Evolutionary conservation across 1,140 invertebrate genomes (phyloP).

Genomic region (Polypedilum vanderplanki): DNA sequence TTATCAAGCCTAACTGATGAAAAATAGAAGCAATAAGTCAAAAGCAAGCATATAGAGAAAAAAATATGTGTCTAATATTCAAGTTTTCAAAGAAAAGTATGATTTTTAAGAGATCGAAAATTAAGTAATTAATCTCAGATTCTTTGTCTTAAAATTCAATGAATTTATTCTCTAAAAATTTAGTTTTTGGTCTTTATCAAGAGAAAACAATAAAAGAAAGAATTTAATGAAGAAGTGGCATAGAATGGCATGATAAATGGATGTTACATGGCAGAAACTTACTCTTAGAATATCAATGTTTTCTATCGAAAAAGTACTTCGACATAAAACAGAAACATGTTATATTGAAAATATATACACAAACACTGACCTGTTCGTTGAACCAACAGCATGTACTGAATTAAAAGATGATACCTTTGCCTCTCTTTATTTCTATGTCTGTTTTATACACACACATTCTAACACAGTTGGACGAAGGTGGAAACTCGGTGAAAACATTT

Average conservation of each 20-base stretch:
- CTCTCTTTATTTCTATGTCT: too few species aligned
- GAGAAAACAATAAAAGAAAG: neutral
- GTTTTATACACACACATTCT: neutral
- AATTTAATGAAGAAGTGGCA: conserved; percentile 7
- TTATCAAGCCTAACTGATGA: too few species aligned
- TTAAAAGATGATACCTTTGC: conserved; percentile 2
- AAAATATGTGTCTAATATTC: too few species aligned
- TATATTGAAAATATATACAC: conserved; percentile 3
- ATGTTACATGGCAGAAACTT: neutral
- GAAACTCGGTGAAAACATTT: conserved; percentile 16
- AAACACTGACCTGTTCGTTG: conserved; percentile 8
- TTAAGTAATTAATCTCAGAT: too few species aligned
- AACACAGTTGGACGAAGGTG: neutral
- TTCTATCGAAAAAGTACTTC: neutral
- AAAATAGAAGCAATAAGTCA: too few species aligned
- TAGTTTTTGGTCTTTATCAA: neutral
- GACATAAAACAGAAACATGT: conserved; percentile 10
- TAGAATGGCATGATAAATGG: conserved; percentile 1
- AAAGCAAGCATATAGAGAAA: too few species aligned
- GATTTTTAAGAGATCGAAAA: too few species aligned
- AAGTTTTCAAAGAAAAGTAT: too few species aligned
- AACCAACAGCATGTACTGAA: neutral
- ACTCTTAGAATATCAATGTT: conserved; percentile 13
- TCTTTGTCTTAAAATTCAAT: too few species aligned
- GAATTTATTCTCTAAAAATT: too few species aligned